phyloP scores from a whole-genome alignment of 2,888 invertebrate species.

The Aphodius sticticus region DNA sequence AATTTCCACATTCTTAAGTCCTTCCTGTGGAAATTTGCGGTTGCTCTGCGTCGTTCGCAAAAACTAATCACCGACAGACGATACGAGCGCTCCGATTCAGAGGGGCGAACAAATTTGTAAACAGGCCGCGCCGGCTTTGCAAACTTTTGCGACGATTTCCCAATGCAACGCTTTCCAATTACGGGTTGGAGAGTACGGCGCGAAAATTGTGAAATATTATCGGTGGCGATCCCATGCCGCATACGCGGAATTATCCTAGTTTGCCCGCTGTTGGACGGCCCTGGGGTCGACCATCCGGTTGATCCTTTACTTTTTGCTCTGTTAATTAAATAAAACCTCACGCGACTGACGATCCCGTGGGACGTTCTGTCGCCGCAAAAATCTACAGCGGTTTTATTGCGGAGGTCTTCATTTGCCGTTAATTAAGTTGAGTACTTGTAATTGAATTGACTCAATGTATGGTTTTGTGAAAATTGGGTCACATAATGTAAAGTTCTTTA shows the following conservation, averaged over 20 bases:
- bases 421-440: not conserved
- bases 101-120: not conserved
- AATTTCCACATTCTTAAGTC: not conserved
- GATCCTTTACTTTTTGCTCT: not conserved
- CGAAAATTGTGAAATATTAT: constrained; percentile 4
- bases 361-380: not conserved
- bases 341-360: not conserved
- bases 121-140: not conserved
- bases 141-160: not conserved
- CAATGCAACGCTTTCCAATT: not conserved
- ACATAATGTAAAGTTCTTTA: not conserved
- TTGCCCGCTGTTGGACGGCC: not conserved
- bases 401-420: not conserved
- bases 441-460: not conserved
- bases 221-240: not conserved
- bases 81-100: not conserved
- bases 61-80: not conserved
- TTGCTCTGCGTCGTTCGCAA: not conserved
- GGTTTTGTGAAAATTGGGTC: not conserved
- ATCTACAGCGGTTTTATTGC: not conserved
- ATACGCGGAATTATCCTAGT: not conserved
- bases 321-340: not conserved
- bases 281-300: not conserved
- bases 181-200: not conserved
- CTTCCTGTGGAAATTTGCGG: not conserved